phyloP scores from a whole-genome alignment of 2,888 invertebrate species.

The Parnassius apollo region DNA sequence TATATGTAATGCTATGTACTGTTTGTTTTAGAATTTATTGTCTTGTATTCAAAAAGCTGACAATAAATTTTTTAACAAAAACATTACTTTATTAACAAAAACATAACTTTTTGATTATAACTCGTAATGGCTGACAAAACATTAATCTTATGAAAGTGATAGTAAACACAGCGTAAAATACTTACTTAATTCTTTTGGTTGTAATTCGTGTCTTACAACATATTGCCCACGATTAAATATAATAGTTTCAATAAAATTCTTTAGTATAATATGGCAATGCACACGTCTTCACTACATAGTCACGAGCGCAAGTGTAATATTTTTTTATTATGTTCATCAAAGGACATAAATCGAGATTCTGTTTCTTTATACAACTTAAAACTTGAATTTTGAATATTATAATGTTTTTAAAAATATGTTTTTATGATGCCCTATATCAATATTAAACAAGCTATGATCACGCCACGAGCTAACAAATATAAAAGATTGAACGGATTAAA shows the following conservation, averaged over 20 bases:
- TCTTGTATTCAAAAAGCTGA: too few species aligned
- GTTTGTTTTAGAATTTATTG: constrained; percentile 7
- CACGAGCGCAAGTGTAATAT: constrained; percentile 18
- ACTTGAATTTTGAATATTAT: neutral
- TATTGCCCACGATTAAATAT: constrained; percentile 5
- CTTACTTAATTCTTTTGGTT: too few species aligned
- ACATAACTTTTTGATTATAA: neutral
- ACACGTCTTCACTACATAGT: constrained; percentile 17
- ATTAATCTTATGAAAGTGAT: too few species aligned
- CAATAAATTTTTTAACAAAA: too few species aligned
- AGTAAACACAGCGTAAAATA: too few species aligned
- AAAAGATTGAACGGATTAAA: constrained; percentile 15
- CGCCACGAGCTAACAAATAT: constrained; percentile 2
- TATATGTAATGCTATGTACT: constrained; percentile 9
- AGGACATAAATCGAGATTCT: neutral
- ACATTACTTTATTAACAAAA: too few species aligned
- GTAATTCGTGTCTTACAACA: too few species aligned
- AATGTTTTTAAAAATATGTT: too few species aligned
- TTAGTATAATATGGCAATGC: constrained; percentile 16
- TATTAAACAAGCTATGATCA: too few species aligned
- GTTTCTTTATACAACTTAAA: neutral
- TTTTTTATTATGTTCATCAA: constrained; percentile 19
- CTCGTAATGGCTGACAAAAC: neutral
- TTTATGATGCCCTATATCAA: too few species aligned
- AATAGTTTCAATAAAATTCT: constrained; percentile 23